These are phyloP conservation scores for Drosophila formosana DNA, from an alignment of 2,888 invertebrate genomes.

Conservation along the genomic window DNA sequence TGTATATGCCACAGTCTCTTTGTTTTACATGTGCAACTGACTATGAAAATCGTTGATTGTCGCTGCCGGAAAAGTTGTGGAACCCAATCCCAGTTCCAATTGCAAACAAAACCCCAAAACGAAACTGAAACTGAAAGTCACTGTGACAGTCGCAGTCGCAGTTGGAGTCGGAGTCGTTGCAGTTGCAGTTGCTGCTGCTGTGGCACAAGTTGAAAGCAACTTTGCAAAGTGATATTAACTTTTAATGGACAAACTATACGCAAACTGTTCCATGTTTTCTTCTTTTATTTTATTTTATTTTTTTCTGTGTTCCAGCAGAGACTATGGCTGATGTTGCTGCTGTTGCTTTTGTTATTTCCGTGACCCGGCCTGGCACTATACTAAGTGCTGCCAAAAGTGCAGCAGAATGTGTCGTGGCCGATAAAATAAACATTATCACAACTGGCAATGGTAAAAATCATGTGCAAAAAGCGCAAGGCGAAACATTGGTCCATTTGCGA, in stretches of 20 bases:
- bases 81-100: constrained; percentile 14
- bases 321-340: constrained; percentile 11
- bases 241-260: constrained; percentile 80
- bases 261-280: constrained; percentile 68
- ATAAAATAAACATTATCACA: constrained; percentile 81
- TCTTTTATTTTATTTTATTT: constrained; percentile 21
- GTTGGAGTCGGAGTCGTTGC: constrained; percentile 15
- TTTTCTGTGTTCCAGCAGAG: constrained; percentile 6
- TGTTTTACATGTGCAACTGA: constrained; percentile 79
- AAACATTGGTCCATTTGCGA: constrained; percentile 39
- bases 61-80: constrained; percentile 73
- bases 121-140: constrained; percentile 36
- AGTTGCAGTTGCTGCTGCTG: constrained; percentile 26
- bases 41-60: constrained; percentile 81
- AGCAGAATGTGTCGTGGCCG: constrained; percentile 81
- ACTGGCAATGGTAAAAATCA: constrained; percentile 80
- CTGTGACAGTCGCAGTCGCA: constrained; percentile 50
- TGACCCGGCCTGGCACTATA: constrained; percentile 67
- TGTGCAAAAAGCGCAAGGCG: constrained; percentile 73
- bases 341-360: constrained; percentile 46
- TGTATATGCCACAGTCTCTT: constrained; percentile 53
- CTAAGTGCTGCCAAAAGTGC: constrained; percentile 82
- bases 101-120: constrained; percentile 16
- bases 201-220: constrained; percentile 53
- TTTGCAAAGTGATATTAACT: constrained; percentile 81